Conservation (phyloP, 2,888 invertebrate genomes). For the Nephrotoma guestfalica region DNA sequence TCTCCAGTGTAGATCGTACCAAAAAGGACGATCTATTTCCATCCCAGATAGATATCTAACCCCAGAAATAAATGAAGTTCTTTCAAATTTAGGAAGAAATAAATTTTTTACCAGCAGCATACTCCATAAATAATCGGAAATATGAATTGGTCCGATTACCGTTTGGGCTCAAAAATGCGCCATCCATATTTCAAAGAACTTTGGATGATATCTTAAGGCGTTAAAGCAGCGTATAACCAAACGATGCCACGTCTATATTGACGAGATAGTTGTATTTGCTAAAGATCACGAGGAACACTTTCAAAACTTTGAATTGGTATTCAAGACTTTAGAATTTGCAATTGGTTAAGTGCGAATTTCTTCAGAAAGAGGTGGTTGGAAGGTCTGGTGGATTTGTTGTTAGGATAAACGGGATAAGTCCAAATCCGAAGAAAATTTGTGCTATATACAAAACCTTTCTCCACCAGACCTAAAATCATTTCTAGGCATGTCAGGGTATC, state of each 20-base stretch:
- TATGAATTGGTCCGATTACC: not conserved
- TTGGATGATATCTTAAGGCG: not conserved
- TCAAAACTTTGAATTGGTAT: not conserved
- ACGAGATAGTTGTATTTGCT: too few species aligned
- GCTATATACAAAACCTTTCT: too few species aligned
- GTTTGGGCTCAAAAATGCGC: not conserved
- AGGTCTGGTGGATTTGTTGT: not conserved
- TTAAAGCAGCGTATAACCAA: too few species aligned
- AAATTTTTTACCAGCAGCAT: not conserved
- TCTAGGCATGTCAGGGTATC: too few species aligned
- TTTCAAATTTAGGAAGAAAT: constrained; percentile 7
- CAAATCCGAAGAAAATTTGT: too few species aligned
- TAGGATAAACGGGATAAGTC: not conserved
- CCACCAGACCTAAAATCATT: too few species aligned
- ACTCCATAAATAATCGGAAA: not conserved
- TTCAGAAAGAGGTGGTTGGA: not conserved
- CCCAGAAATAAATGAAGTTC: constrained; percentile 9
- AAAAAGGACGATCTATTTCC: not conserved
- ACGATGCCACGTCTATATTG: not conserved
- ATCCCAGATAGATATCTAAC: constrained; percentile 2
- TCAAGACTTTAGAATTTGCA: not conserved
- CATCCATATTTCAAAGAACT: not conserved
- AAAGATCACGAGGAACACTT: too few species aligned
- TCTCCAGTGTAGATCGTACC: not conserved
- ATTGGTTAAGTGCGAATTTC: not conserved